These are phyloP conservation scores for Ennomos erosarius DNA, from an alignment of 2,888 invertebrate genomes.

Conservation along the genomic window DNA sequence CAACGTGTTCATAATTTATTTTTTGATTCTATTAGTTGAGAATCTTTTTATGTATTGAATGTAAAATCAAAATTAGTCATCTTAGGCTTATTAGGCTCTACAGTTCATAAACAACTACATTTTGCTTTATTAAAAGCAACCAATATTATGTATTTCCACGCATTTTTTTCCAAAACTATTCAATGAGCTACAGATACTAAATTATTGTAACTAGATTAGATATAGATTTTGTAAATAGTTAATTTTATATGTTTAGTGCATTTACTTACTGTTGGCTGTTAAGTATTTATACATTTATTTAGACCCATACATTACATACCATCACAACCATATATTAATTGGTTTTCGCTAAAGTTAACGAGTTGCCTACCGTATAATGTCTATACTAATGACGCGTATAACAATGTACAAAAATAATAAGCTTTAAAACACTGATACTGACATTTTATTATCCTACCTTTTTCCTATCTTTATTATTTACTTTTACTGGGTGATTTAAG, in stretches of 20 bases:
- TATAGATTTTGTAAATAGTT: slow-evolving; percentile 68
- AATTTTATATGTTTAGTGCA: slow-evolving; percentile 77
- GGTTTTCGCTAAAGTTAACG: slow-evolving; percentile 55
- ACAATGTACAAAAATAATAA: slow-evolving; percentile 83
- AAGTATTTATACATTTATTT: slow-evolving; percentile 71
- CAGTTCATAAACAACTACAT: slow-evolving; percentile 23
- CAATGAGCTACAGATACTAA: slow-evolving; percentile 16
- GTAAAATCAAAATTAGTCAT: slow-evolving; percentile 13
- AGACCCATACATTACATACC: slow-evolving; percentile 47
- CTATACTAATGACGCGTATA: slow-evolving; percentile 75
- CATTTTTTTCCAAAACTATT: not conserved
- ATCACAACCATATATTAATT: slow-evolving; percentile 56
- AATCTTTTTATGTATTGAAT: slow-evolving; percentile 48
- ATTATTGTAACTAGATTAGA: slow-evolving; percentile 24
- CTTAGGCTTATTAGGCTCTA: slow-evolving; percentile 19
- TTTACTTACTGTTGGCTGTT: slow-evolving; percentile 80
- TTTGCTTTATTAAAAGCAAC: too few species aligned
- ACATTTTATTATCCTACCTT: slow-evolving; percentile 42
- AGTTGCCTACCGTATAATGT: slow-evolving; percentile 46
- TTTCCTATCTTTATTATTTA: too few species aligned
- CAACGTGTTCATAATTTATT: slow-evolving; percentile 73
- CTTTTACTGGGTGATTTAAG: too few species aligned
- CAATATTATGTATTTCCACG: too few species aligned
- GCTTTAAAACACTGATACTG: slow-evolving; percentile 71
- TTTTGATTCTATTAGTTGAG: slow-evolving; percentile 56